A percentile compares a stretch with the other conserved stretches of the same genome.
phyloP scores from a whole-genome alignment of 2,888 invertebrate genomes.

The Stenurella melanura region DNA sequence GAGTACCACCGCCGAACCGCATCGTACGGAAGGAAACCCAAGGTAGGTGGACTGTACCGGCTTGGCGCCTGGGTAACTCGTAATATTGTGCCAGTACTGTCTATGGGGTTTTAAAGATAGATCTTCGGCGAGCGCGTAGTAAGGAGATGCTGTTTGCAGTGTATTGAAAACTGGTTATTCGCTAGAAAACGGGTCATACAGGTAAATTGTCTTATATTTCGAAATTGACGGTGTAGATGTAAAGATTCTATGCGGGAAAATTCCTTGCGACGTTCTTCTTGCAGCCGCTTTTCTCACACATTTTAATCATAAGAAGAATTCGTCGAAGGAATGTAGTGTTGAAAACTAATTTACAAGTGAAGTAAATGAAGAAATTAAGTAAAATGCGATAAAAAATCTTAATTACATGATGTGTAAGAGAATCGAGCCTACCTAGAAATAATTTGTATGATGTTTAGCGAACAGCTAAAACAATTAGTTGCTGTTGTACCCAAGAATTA shows the following conservation, averaged over 20 bases:
- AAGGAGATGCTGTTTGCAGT: conserved; percentile 1
- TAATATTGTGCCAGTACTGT: conserved; percentile 21
- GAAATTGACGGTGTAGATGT: not conserved
- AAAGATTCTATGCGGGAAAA: not conserved
- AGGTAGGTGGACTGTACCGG: conserved; percentile 59
- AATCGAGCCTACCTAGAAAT: too few relatives aligned
- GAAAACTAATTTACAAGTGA: too few relatives aligned
- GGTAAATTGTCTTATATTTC: not conserved
- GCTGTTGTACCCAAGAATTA: too few relatives aligned
- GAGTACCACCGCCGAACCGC: conserved; percentile 10
- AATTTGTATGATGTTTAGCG: too few relatives aligned
- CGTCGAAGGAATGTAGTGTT: too few relatives aligned
- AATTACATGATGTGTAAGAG: too few relatives aligned
- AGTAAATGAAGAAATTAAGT: too few relatives aligned
- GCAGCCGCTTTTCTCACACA: too few relatives aligned
- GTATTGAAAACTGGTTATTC: conserved; percentile 4
- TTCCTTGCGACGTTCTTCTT: too few relatives aligned
- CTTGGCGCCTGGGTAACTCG: conserved; percentile 37
- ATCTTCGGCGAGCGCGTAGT: not conserved
- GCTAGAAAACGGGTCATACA: conserved; percentile 14
- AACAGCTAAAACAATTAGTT: too few relatives aligned
- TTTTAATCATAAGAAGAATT: too few relatives aligned
- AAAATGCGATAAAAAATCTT: too few relatives aligned
- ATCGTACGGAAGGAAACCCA: conserved; percentile 47
- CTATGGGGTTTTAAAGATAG: conserved; percentile 16